A percentile compares a stretch with the other conserved stretches of the same genome.
These are phyloP conservation scores for Thelaira solivaga DNA, from an alignment of 2,888 invertebrate species.

Conservation along the genomic window DNA sequence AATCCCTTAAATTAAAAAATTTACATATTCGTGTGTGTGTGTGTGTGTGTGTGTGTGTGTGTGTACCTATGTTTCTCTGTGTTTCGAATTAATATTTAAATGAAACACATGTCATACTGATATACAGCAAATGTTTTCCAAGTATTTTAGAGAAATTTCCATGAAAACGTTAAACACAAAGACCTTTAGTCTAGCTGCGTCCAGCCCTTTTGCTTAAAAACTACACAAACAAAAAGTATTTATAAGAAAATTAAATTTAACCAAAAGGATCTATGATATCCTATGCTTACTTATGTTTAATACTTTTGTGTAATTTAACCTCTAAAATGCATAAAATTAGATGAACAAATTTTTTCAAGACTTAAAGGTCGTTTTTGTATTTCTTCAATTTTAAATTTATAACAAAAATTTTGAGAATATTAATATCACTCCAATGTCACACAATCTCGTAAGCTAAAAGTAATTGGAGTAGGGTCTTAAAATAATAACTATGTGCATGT, in stretches of 20 bases:
- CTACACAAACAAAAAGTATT: conserved; percentile 20
- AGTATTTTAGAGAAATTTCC: conserved; percentile 52
- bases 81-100: conserved; percentile 40
- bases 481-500: conserved; percentile 26
- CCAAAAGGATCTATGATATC: conserved; percentile 24
- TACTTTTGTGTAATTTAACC: conserved; percentile 61
- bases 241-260: neutral
- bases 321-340: conserved; percentile 65
- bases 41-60: too few relatives aligned
- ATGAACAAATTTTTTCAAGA: conserved; percentile 59
- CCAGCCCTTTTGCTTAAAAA: neutral
- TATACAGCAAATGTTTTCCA: conserved; percentile 45
- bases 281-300: conserved; percentile 8
- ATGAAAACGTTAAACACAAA: conserved; percentile 30
- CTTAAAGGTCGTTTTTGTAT: neutral
- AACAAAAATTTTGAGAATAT: conserved; percentile 49
- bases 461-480: conserved; percentile 45
- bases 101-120: conserved; percentile 40
- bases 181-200: conserved; percentile 50
- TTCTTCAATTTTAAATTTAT: conserved; percentile 4
- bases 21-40: too few relatives aligned
- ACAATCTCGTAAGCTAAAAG: conserved; percentile 18
- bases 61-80: too few relatives aligned
- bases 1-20: too few relatives aligned
- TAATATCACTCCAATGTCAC: conserved; percentile 34